Base-by-base conservation (phyloP, 2,888 invertebrate genomes). In the Eupithecia insigniata region DNA sequence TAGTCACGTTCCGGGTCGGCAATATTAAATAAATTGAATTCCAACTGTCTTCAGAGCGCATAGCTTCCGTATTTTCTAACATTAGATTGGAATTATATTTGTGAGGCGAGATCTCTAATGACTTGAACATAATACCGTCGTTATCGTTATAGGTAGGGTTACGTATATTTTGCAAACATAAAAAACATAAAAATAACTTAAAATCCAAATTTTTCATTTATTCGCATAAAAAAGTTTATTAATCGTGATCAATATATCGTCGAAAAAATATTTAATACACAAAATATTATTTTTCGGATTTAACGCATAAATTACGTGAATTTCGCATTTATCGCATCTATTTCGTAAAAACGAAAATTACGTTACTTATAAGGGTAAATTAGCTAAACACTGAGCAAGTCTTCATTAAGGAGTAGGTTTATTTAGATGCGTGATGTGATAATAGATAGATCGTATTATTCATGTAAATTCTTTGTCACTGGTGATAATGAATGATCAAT, bases 1-100 rank as follows among this genome's bases (percentile, higher is more conserved):
- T n/a, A 78, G 76, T 74, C 81, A 82, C 80, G 82, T 83, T 67
- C 68, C 76, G 75, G 73, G 68, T 73, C 73, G 73, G 79, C 80
- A 70, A 83, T 85, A 87, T 85, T 83, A 83, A 86, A 87, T 86
- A 88, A 89, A 87, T 89, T 83, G 85, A 84, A 88, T 88, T 87
- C 86, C 87, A 78, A 83, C 80, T 83, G 84, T 83, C 81, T 78
- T 71, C 76, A 74, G 76, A 77, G 76, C 80, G 78, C 80, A 81
- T 76, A 80, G 76, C 80, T 79, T 80, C 76, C 81, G 84, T 84
- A 83, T 81, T 82, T 83, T 69, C 36, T 60, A 66, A 64, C 36
- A 65, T 85, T 84, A 86, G 18, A 61, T 34, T 28, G 28, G 58
- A 51, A 51, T 51, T 51, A 22, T 22, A 51, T 51, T 51, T 51